Evolutionary conservation across 2,888 invertebrate species (phyloP).

Genomic region (Malachius bipustulatus): DNA sequence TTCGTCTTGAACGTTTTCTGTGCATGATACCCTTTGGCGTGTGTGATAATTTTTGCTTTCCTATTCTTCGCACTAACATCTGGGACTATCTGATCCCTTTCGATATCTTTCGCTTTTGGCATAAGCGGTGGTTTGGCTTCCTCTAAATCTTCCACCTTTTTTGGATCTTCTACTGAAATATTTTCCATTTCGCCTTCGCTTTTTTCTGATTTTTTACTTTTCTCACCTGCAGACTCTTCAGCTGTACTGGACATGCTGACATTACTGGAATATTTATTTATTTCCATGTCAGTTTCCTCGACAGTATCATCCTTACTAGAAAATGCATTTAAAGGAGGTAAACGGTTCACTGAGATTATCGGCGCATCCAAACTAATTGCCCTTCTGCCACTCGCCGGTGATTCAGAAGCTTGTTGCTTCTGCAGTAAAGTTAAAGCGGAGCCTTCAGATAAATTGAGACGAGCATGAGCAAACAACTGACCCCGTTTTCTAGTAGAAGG

Average conservation of each 20-base stretch:
- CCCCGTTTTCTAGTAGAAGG: slow-evolving; percentile 60
- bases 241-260: slow-evolving; percentile 21
- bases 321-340: slow-evolving; percentile 75
- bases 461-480: slow-evolving; percentile 66
- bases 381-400: slow-evolving; percentile 61
- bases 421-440: slow-evolving; percentile 64
- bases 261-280: slow-evolving; percentile 21
- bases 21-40: slow-evolving; percentile 17
- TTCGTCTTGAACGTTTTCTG: slow-evolving; percentile 11
- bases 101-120: slow-evolving; percentile 21
- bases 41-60: slow-evolving; percentile 21
- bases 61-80: slow-evolving; percentile 30
- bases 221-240: slow-evolving; percentile 21
- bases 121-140: slow-evolving; percentile 11
- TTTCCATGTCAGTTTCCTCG: slow-evolving; percentile 49
- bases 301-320: slow-evolving; percentile 84
- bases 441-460: slow-evolving; percentile 73
- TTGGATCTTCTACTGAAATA: slow-evolving; percentile 38
- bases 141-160: slow-evolving; percentile 40
- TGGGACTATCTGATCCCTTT: slow-evolving; percentile 38
- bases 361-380: slow-evolving; percentile 79
- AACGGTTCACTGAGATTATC: slow-evolving; percentile 63
- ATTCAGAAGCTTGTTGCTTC: slow-evolving; percentile 64
- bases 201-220: slow-evolving; percentile 14
- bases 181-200: slow-evolving; percentile 20